Conservation (phyloP, 1,140 invertebrate species). For the Nymphalis io region DNA sequence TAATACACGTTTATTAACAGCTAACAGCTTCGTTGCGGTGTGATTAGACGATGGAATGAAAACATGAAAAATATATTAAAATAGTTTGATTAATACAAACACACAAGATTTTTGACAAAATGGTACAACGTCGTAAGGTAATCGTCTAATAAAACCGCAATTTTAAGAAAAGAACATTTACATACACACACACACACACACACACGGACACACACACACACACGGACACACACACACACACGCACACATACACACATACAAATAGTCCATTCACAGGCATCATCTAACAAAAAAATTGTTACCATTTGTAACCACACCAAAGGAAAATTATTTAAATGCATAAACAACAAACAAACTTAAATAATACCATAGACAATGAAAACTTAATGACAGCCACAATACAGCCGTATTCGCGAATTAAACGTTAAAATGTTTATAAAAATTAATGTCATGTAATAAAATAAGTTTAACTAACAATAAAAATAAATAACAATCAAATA, state of each 20-base stretch:
- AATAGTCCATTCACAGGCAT: not conserved
- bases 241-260: constrained; percentile 47
- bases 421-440: constrained; percentile 45
- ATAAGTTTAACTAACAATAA: constrained; percentile 24
- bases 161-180: constrained; percentile 8
- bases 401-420: constrained; percentile 36
- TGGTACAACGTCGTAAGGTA: constrained; percentile 9
- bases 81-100: not conserved
- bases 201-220: constrained; percentile 36
- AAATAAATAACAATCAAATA: constrained; percentile 26
- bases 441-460: constrained; percentile 33
- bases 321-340: constrained; percentile 46
- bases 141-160: constrained; percentile 31
- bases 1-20: constrained; percentile 64
- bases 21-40: constrained; percentile 50
- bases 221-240: constrained; percentile 32
- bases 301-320: not conserved
- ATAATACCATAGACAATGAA: constrained; percentile 60
- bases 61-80: constrained; percentile 24
- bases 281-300: constrained; percentile 15
- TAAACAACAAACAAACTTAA: constrained; percentile 53
- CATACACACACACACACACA: constrained; percentile 30
- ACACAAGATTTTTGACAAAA: constrained; percentile 9
- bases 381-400: constrained; percentile 55
- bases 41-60: constrained; percentile 43